Percentiles rank a stretch among this genome's conserved stretches.
Evolutionary conservation across 1,140 invertebrate genomes (phyloP).

Genomic region (Calycopis cecrops): DNA sequence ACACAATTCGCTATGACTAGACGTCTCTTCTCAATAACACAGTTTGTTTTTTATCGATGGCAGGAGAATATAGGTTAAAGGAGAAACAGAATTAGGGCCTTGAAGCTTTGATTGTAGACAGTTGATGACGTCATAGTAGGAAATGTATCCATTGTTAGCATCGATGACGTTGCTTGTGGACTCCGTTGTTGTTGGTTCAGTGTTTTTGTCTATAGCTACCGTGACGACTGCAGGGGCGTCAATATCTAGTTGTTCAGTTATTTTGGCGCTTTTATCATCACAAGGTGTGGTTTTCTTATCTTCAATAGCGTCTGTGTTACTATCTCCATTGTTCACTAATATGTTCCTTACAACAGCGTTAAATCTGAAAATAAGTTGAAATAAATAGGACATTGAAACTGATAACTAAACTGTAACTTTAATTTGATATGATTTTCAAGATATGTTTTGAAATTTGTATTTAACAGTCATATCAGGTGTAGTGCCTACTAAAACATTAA

Average conservation of each 20-base stretch:
- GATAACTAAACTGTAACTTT: too few species aligned
- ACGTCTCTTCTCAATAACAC: conserved; percentile 18
- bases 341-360: conserved; percentile 59
- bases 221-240: conserved; percentile 4
- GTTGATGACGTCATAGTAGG: conserved; percentile 51
- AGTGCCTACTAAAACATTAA: too few species aligned
- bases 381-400: not conserved
- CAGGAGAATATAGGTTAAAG: conserved; percentile 36
- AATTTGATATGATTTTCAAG: too few species aligned
- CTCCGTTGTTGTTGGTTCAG: conserved; percentile 10
- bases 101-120: conserved; percentile 47
- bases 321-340: conserved; percentile 27
- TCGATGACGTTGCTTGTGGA: not conserved
- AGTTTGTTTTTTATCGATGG: conserved; percentile 23
- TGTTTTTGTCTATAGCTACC: not conserved
- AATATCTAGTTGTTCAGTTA: conserved; percentile 22
- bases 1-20: not conserved
- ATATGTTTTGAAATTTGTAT: too few species aligned
- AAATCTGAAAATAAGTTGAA: conserved; percentile 38
- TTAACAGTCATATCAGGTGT: too few species aligned
- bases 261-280: conserved; percentile 24
- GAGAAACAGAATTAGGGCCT: conserved; percentile 31
- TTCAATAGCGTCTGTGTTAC: conserved; percentile 31
- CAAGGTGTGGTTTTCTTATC: conserved; percentile 25
- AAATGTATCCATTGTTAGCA: conserved; percentile 21